Base-by-base conservation (phyloP, 2,797 vertebrate species). In the Leptoclinus maculatus region DNA sequence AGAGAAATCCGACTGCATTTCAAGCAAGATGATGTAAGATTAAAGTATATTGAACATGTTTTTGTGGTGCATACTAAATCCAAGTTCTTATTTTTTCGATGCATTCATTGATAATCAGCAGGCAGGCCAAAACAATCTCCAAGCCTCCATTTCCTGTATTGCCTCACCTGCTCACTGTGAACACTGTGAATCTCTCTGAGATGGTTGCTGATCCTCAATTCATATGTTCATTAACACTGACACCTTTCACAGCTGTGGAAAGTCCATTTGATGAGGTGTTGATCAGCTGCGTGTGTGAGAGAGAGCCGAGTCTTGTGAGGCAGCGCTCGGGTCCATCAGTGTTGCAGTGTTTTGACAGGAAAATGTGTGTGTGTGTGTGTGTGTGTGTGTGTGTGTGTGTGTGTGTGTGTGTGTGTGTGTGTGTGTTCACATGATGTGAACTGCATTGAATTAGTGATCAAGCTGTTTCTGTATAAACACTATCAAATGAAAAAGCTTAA, bases 181-280 rank as follows among this genome's bases (percentile, higher is more conserved):
- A 60, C 56, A 38, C 49, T 25, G 19, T 39, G 39, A 76, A 79
- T 60, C 11, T 32, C 14, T 54, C 29, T 80, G 66, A 78, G 80
- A 86, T 51, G 57, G 51, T 66, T 70, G 64, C 47, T 64, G 21
- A 64, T 38, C 25, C 62, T 34, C 45, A 71, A 77, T 74, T 72
- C 59, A 66, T 4, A 47, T 76, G 76, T 41, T 81, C 72, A 56
- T 78, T 79, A 81, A 77, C 66, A 82, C 68, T 34, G 21, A 45
- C 62, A 65, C 68, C 66, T 75, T 85, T 85, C 66, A 76, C 36
- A 43, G 84, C 54, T 53, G 67, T 45, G 58, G 25, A 71, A 70
- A 82, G 60, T 80, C 78, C 82, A 2, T 71, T 66, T 58, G 53
- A 70, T 45, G 70, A 63, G 60, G 65, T 76, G 45, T 56, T 71